These are phyloP conservation scores for Drosophila azteca DNA, from an alignment of 1,140 invertebrate genomes.

Conservation along the genomic window DNA sequence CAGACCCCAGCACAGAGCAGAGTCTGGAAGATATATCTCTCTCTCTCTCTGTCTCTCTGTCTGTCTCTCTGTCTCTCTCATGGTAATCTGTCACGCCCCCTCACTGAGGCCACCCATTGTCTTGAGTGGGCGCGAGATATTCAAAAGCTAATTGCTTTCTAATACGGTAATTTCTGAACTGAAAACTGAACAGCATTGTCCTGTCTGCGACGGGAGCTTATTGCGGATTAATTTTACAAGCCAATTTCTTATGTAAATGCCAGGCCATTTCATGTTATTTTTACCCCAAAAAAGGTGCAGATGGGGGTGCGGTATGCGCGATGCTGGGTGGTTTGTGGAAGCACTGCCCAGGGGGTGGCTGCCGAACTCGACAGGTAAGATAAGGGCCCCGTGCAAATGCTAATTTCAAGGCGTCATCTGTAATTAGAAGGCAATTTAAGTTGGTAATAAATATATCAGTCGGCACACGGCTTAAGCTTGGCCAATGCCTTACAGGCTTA, in stretches of 20 bases:
- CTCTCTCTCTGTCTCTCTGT: conserved; percentile 6
- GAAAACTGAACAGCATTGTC: conserved; percentile 26
- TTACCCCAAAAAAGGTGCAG: conserved; percentile 25
- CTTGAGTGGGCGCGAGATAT: conserved; percentile 52
- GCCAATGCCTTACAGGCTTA: not conserved
- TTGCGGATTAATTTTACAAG: conserved; percentile 83
- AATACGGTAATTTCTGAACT: conserved; percentile 75
- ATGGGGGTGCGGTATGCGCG: not conserved
- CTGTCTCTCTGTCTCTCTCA: conserved; percentile 41
- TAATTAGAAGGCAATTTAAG: conserved; percentile 80
- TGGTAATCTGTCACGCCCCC: conserved; percentile 23
- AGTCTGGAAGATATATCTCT: conserved; percentile 18
- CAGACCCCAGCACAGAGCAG: not conserved
- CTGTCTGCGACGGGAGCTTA: conserved; percentile 69
- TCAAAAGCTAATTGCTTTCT: conserved; percentile 83
- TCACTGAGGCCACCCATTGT: conserved; percentile 20
- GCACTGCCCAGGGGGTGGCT: not conserved
- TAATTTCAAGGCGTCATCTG: conserved; percentile 63
- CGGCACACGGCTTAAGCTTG: conserved; percentile 42
- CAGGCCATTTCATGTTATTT: conserved; percentile 65
- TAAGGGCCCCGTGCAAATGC: conserved; percentile 56
- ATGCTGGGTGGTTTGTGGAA: too few species aligned
- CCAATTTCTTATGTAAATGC: conserved; percentile 83
- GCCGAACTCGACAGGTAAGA: conserved; percentile 28
- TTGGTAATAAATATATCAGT: conserved; percentile 68